A percentile compares a stretch with the other conserved stretches of the same genome.
phyloP scores from a whole-genome alignment of 92 coral and sea anemone species.

The Siderastrea radians region DNA sequence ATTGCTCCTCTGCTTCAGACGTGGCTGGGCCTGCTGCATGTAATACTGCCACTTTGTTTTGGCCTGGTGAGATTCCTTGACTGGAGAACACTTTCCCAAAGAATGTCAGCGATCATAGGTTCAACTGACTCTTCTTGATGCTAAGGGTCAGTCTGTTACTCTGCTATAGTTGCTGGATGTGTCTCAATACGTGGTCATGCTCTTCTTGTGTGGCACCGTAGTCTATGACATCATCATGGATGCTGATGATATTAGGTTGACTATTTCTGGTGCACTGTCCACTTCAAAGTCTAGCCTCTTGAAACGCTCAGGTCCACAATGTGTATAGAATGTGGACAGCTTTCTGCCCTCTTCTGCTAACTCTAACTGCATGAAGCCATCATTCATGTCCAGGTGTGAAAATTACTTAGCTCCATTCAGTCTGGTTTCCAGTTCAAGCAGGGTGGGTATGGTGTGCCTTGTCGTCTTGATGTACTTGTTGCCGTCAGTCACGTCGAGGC shows the following conservation, averaged over 20 bases:
- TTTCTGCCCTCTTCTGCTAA: constrained; percentile 51
- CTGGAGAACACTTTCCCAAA: constrained; percentile 14
- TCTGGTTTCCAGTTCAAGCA: constrained; percentile 18
- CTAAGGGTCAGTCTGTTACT: constrained; percentile 15
- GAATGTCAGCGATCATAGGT: not conserved
- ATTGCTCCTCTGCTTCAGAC: constrained; percentile 34
- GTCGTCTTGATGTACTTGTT: constrained; percentile 37
- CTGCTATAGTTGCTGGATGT: constrained; percentile 7
- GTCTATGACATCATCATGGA: constrained; percentile 55
- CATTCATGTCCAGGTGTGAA: constrained; percentile 46
- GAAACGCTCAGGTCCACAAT: constrained; percentile 32
- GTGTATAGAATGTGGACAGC: constrained; percentile 63
- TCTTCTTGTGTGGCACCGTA: constrained; percentile 55
- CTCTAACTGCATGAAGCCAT: constrained; percentile 53
- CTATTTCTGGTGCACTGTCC: constrained; percentile 63
- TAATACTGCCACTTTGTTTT: constrained; percentile 29
- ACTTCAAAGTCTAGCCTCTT: constrained; percentile 67
- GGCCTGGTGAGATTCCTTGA: constrained; percentile 34
- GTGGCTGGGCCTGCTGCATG: constrained; percentile 24
- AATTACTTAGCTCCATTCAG: constrained; percentile 67
- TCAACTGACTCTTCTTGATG: constrained; percentile 8
- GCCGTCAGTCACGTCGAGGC: no score
- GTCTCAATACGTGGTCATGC: constrained; percentile 31
- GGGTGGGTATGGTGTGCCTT: constrained; percentile 22
- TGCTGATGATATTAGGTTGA: constrained; percentile 60